Evolutionary conservation across 1,140 invertebrate species (phyloP), one percentile per base, ranked within the genome.

Genomic region (Gryon sp.): DNA sequence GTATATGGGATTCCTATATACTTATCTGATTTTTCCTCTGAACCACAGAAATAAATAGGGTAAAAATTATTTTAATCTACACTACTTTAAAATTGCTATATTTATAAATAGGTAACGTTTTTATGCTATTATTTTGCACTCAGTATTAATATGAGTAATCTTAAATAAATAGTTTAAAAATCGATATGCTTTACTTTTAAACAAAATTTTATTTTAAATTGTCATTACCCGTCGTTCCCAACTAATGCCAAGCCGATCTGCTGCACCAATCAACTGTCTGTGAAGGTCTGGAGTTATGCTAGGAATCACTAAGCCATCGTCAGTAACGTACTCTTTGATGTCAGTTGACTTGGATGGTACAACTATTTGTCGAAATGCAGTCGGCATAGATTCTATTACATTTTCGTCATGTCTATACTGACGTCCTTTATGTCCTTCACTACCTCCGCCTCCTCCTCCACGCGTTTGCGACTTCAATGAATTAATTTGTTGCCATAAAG

Each of bases 351-450:
- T 77, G 19, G 28, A 52, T 26, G 95, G 93, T 38, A 95, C 91
- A 68, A 90, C 88, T 70, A 97, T 95, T 84, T 95, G 93, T 69
- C 92, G 90, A 75, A 92, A 90, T 19, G 91, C 90, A 15, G 91
- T 90, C 9, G 93, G 92, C 65, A 90, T 89, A 5, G 92, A 90
- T 75, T 91, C 91, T 55, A 97, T 90, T 18, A 97, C 90, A 90
- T 96, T 97, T 88, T 97, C 94, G 89, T 97, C 95, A 87, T 94
- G 94, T 9, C 95, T 90, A 74, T 92, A 93, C 9, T 65, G 69
- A 18, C 68, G 69, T 12, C 43, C 43, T 28, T 69, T 69, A 11
- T 1, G 16, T 15, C 32, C 24, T 15, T 22, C 30, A 12, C 66
- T 50, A n/a, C n/a, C n/a, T 82, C 79, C 38, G 75, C 76, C 63